Conservation (phyloP, 2,113 vertebrate genomes). For the Heptranchias perlo region DNA sequence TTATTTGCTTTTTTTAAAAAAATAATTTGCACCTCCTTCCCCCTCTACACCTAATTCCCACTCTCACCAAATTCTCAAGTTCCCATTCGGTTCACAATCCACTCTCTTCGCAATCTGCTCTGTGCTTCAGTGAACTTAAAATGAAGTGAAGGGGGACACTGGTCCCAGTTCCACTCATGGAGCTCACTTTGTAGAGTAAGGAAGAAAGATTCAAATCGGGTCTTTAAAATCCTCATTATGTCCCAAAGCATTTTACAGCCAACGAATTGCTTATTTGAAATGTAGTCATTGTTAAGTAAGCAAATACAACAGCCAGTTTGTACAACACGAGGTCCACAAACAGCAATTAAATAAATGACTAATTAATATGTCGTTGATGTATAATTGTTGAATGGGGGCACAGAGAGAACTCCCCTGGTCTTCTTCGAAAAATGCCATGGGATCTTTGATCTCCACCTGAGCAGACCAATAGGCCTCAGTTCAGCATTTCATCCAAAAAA, state of each 20-base stretch:
- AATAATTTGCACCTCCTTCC: no score
- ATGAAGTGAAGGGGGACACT: neutral
- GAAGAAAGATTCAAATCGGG: neutral
- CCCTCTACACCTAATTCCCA: no score
- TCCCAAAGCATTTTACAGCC: neutral
- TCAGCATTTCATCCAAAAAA: no score
- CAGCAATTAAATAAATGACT: neutral
- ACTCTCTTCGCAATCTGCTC: no score
- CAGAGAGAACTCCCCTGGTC: neutral
- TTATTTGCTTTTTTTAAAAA: no score
- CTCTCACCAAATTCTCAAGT: no score
- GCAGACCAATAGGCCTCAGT: neutral
- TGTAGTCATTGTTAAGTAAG: neutral
- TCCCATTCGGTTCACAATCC: no score
- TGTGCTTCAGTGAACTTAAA: neutral
- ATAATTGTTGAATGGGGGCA: no score
- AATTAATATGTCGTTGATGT: no score
- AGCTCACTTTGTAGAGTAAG: neutral
- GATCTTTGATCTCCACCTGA: neutral
- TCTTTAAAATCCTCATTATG: neutral
- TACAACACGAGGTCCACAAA: neutral
- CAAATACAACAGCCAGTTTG: neutral
- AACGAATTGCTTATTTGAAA: neutral
- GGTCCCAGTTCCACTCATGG: no score
- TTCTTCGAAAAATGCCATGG: neutral